Percentiles rank a stretch among this genome's conserved stretches.
Evolutionary conservation across 1,140 invertebrate species (phyloP).

Genomic region (Trichoplusia ni): DNA sequence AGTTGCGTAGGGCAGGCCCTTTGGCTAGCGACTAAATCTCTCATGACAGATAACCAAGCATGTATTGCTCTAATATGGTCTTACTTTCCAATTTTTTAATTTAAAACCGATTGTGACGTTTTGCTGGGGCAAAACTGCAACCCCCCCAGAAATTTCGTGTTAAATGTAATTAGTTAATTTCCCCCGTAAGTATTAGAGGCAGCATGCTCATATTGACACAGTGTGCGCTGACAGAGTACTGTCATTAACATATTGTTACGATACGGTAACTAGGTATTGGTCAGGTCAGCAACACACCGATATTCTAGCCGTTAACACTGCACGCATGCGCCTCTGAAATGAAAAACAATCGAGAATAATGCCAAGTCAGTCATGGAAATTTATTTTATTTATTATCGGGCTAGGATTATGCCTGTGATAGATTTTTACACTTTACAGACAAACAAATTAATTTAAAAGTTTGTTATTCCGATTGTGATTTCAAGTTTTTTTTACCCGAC

Average conservation of each 20-base stretch:
- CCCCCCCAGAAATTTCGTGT: not conserved
- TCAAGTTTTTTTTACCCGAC: too few species aligned
- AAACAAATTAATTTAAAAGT: too few species aligned
- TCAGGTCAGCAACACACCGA: slow-evolving; percentile 76
- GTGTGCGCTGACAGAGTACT: slow-evolving; percentile 75
- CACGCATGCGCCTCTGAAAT: slow-evolving; percentile 80
- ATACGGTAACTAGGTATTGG: slow-evolving; percentile 34
- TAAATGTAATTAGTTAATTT: slow-evolving; percentile 8
- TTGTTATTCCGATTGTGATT: too few species aligned
- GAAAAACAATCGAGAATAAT: slow-evolving; percentile 72
- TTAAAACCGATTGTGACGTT: not conserved
- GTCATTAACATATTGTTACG: slow-evolving; percentile 44
- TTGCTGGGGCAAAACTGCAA: not conserved
- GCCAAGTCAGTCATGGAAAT: slow-evolving; percentile 80
- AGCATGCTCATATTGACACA: slow-evolving; percentile 72
- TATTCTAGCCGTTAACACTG: slow-evolving; percentile 75
- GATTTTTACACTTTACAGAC: slow-evolving; percentile 23
- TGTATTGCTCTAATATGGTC: slow-evolving; percentile 61
- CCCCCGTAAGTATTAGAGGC: slow-evolving; percentile 58
- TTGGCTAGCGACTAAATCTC: slow-evolving; percentile 69
- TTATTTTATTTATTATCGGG: slow-evolving; percentile 56
- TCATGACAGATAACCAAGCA: slow-evolving; percentile 79
- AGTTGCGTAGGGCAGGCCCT: slow-evolving; percentile 73
- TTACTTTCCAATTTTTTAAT: slow-evolving; percentile 28
- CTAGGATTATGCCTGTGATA: slow-evolving; percentile 38